A percentile compares a stretch with the other conserved stretches of the same genome.
phyloP scores from a whole-genome alignment of 1,140 invertebrate species.

The Euwallacea similis region DNA sequence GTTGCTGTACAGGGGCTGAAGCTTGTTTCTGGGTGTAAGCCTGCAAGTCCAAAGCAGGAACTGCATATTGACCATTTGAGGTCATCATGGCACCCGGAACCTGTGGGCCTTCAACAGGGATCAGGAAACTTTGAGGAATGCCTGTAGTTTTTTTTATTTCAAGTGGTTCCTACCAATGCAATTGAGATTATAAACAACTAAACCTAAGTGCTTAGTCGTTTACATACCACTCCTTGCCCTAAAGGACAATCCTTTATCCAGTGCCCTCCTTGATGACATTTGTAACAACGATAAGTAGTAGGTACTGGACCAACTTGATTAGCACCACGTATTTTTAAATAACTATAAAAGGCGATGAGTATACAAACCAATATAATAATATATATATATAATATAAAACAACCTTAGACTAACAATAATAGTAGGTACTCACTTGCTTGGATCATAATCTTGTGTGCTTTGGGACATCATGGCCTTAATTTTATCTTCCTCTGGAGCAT shows the following conservation, averaged over 20 bases:
- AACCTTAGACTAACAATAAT: neutral
- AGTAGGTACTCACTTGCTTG: slow-evolving; percentile 77
- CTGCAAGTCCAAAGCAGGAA: slow-evolving; percentile 89
- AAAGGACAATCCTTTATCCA: slow-evolving; percentile 95
- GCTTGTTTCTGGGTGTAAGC: slow-evolving; percentile 56
- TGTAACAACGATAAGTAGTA: slow-evolving; percentile 86
- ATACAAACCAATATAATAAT: neutral
- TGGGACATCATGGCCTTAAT: slow-evolving; percentile 96
- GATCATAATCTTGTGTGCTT: slow-evolving; percentile 94
- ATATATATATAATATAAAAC: neutral
- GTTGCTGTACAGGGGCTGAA: slow-evolving; percentile 66
- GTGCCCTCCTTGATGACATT: slow-evolving; percentile 90
- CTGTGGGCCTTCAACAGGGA: slow-evolving; percentile 84
- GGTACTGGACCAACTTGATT: slow-evolving; percentile 88
- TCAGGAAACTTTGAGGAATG: slow-evolving; percentile 97
- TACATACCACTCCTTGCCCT: slow-evolving; percentile 61
- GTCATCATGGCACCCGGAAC: slow-evolving; percentile 92
- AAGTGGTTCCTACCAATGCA: slow-evolving; percentile 60
- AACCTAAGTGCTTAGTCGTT: slow-evolving; percentile 6
- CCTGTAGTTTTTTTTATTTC: slow-evolving; percentile 93
- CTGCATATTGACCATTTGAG: slow-evolving; percentile 87
- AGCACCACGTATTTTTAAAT: slow-evolving; percentile 81
- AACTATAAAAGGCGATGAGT: slow-evolving; percentile 60
- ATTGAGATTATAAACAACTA: neutral
- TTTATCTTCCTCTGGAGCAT: slow-evolving; percentile 95